Percentiles rank a stretch among this genome's conserved stretches.
Conservation (phyloP, 2,797 vertebrate genomes). For the Micrastur ruficollis region DNA sequence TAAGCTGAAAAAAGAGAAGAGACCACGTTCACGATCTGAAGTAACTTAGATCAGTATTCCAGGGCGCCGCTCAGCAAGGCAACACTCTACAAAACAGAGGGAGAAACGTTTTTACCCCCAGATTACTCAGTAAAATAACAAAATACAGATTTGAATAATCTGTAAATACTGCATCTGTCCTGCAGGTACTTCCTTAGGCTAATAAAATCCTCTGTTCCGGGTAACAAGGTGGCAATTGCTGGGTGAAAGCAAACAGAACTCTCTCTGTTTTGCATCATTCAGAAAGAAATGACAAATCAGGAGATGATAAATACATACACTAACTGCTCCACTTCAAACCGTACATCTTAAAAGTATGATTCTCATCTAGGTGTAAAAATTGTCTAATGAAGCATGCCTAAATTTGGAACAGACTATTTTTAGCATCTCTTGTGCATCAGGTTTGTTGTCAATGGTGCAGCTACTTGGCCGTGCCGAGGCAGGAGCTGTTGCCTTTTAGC, state of each 20-base stretch:
- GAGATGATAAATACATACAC: not conserved
- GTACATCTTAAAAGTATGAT: not conserved
- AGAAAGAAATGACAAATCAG: not conserved
- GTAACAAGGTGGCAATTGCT: not conserved
- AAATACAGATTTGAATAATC: not conserved
- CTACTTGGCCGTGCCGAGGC: not conserved
- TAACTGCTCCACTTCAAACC: not conserved
- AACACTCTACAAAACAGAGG: not conserved
- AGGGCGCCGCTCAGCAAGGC: not conserved
- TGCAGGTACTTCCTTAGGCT: not conserved
- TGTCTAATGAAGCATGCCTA: not conserved
- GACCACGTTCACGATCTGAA: not conserved
- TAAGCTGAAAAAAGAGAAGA: not conserved
- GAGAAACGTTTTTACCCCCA: not conserved
- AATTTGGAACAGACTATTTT: not conserved
- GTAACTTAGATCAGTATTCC: not conserved
- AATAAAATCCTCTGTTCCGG: not conserved
- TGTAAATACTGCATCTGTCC: not conserved
- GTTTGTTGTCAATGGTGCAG: not conserved
- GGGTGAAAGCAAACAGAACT: not conserved
- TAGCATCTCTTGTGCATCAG: not conserved
- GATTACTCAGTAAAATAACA: not conserved
- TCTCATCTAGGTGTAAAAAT: not conserved
- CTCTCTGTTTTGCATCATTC: not conserved
- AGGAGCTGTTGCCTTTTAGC: not conserved